These are phyloP conservation scores for Caerostris extrusa DNA, from an alignment of 1,140 invertebrate species.

Conservation along the genomic window DNA sequence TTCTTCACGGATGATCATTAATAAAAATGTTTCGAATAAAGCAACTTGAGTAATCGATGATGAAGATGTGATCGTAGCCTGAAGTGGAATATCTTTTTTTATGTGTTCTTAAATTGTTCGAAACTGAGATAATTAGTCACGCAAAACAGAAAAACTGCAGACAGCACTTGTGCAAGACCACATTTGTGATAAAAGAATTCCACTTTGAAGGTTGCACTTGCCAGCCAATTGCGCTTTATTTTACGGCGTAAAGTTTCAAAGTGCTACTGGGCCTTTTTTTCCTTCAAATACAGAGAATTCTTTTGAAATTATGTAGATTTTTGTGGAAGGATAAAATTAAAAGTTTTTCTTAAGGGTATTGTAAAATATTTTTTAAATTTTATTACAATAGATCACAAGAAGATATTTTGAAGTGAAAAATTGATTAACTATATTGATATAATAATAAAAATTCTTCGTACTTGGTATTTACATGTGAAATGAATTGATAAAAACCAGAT, in stretches of 20 bases:
- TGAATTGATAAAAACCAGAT: no score
- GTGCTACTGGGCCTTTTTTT: not conserved
- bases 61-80: not conserved
- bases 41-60: not conserved
- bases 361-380: no score
- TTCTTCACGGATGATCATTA: not conserved
- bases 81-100: not conserved
- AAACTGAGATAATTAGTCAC: slow-evolving; percentile 1
- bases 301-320: not conserved
- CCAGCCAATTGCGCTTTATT: not conserved
- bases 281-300: not conserved
- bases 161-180: not conserved
- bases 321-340: not conserved
- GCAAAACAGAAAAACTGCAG: not conserved
- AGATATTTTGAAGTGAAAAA: no score
- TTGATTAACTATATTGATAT: no score
- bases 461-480: no score
- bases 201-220: not conserved
- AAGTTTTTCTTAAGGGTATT: no score
- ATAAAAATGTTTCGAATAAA: not conserved
- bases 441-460: no score
- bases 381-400: no score
- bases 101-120: not conserved
- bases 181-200: not conserved
- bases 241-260: not conserved